Percentiles rank a stretch among this genome's conserved stretches.
phyloP scores from a whole-genome alignment of 2,113 vertebrate species.

The Neolamprologus falcicula region DNA sequence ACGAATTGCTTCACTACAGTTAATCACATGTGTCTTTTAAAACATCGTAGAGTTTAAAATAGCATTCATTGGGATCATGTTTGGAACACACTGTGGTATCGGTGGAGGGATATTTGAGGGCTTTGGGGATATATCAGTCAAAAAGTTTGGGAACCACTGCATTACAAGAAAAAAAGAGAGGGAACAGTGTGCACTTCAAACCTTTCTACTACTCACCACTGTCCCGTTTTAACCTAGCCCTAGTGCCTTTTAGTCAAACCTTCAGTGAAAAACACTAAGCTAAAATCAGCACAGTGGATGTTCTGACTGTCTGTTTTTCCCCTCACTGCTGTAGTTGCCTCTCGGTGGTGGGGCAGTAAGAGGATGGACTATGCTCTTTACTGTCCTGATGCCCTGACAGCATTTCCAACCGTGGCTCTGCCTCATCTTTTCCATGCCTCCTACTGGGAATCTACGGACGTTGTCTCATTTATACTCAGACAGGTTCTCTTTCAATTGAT shows the following conservation, averaged over 20 bases:
- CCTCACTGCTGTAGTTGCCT: constrained; percentile 72
- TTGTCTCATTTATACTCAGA: constrained; percentile 91
- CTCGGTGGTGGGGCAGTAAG: constrained; percentile 95
- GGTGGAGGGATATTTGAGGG: neutral
- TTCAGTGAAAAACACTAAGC: neutral
- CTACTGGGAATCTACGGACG: constrained; percentile 96
- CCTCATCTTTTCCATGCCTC: constrained; percentile 95
- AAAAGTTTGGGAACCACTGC: neutral
- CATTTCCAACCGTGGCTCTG: constrained; percentile 90
- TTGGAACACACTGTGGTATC: neutral
- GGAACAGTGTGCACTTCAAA: neutral
- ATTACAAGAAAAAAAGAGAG: neutral
- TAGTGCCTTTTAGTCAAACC: neutral
- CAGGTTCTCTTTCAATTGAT: constrained; percentile 64
- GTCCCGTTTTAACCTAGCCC: neutral
- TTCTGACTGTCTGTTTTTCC: neutral
- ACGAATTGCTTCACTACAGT: neutral
- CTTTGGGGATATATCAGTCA: neutral
- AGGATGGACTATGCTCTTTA: constrained; percentile 88
- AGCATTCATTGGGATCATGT: neutral
- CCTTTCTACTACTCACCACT: neutral
- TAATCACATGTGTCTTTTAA: neutral
- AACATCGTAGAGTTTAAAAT: neutral
- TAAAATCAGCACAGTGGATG: neutral
- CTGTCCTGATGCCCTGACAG: constrained; percentile 88